A percentile compares a stretch with the other conserved stretches of the same genome.
phyloP scores from a whole-genome alignment of 2,888 invertebrate genomes.

The Erynnis tages region DNA sequence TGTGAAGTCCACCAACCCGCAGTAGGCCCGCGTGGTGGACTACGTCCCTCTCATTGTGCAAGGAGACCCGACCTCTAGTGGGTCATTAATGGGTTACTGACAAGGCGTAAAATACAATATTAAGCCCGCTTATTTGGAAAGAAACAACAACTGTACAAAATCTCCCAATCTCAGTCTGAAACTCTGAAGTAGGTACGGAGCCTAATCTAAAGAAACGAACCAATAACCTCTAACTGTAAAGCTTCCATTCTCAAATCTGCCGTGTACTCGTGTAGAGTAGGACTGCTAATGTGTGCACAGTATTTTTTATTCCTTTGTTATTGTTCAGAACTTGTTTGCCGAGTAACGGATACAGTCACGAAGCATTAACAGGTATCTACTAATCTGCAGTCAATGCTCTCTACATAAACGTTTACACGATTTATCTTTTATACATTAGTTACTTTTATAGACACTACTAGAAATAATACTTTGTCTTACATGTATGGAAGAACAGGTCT shows the following conservation, averaged over 20 bases:
- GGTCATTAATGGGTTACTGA: too few species aligned
- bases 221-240: conserved; percentile 44
- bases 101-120: too few species aligned
- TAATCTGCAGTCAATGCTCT: conserved; percentile 13
- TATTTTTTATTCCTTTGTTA: conserved; percentile 16
- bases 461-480: too few species aligned
- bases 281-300: conserved; percentile 22
- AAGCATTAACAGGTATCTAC: conserved; percentile 9
- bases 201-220: conserved; percentile 6
- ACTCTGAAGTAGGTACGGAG: too few species aligned
- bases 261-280: conserved; percentile 45
- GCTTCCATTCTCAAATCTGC: conserved; percentile 42
- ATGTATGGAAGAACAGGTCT: too few species aligned
- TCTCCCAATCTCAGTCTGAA: conserved; percentile 1
- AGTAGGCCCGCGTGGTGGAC: too few species aligned
- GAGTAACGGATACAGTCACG: conserved; percentile 23
- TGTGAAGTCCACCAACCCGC: too few species aligned
- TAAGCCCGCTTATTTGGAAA: too few species aligned
- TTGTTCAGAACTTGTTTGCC: conserved; percentile 10
- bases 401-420: neutral
- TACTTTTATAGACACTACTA: too few species aligned
- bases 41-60: too few species aligned
- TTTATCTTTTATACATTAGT: neutral
- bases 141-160: too few species aligned
- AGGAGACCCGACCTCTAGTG: too few species aligned